Evolutionary conservation across 2,113 vertebrate genomes (phyloP), one percentile per base, ranked within the genome.

Genomic region (Mugil cephalus): DNA sequence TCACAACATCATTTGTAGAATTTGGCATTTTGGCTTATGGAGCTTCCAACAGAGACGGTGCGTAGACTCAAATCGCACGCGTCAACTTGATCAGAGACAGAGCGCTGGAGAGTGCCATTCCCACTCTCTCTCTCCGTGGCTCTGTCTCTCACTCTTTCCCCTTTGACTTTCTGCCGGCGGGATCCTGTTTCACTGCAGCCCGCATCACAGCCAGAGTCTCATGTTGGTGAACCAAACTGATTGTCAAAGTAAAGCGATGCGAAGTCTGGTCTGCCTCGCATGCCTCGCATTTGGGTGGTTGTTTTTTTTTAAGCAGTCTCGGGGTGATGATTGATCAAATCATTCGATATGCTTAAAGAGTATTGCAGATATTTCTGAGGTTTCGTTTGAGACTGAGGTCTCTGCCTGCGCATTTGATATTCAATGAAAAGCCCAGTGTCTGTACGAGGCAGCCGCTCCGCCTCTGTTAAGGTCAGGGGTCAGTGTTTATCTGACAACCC

Each of bases 171-270:
- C 47, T 71, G 77, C 71, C 77, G 66, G 67, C 67, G 69, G 82
- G 88, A 88, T 93, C 87, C 58, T 59, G 78, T 93, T 89, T 88
- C 90, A 84, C 80, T 80, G 84, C 71, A 89, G 63, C 74, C 83
- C 71, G 40, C 81, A 90, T 89, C 66, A 53, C 74, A 87, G 82
- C 64, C 76, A 87, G 71, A 71, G 71, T 87, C 69, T 79, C 18
- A 71, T 84, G 82, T 71, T 76, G 87, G 74, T 71, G 81, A 85
- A 88, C 78, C 72, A 80, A 77, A 87, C 46, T 90, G 80, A 87
- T 77, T 80, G 85, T 91, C 82, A 89, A 84, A 85, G 79, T 39
- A 82, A 58, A 73, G 51, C 39, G 79, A 82, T 83, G 59, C 82
- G 79, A 90, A 85, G 74, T 63, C 40, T 74, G 69, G 77, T 52